Conservation (phyloP, 2,113 vertebrate species). For the Glareola pratincola region DNA sequence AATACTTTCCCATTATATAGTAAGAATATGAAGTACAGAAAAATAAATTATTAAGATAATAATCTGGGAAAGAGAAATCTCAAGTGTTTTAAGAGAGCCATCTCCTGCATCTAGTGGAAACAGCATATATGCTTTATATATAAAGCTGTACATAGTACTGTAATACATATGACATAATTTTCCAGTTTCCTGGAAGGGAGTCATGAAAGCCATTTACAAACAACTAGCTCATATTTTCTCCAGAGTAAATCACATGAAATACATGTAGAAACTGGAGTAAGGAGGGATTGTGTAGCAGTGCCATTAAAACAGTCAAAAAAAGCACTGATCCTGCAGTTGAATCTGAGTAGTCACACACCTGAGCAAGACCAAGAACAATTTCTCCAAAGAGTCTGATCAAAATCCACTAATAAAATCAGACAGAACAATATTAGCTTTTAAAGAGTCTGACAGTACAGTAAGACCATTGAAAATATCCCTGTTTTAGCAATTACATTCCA, state of each 20-base stretch:
- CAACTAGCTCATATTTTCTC: background rate
- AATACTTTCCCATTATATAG: background rate
- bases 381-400: background rate
- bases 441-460: background rate
- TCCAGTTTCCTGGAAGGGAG: background rate
- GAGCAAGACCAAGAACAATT: background rate
- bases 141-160: background rate
- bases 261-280: background rate
- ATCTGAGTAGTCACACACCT: background rate
- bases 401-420: slow-evolving; percentile 3
- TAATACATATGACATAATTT: background rate
- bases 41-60: background rate
- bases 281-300: background rate
- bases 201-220: background rate
- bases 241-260: background rate
- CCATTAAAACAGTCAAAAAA: background rate
- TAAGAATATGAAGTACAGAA: background rate
- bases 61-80: background rate
- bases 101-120: background rate
- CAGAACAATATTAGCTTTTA: background rate
- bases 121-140: background rate
- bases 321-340: background rate
- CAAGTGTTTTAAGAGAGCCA: background rate
- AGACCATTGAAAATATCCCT: background rate
- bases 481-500: background rate